Evolutionary conservation across 2,888 invertebrate genomes (phyloP).

Genomic region (Aelia acuminata): DNA sequence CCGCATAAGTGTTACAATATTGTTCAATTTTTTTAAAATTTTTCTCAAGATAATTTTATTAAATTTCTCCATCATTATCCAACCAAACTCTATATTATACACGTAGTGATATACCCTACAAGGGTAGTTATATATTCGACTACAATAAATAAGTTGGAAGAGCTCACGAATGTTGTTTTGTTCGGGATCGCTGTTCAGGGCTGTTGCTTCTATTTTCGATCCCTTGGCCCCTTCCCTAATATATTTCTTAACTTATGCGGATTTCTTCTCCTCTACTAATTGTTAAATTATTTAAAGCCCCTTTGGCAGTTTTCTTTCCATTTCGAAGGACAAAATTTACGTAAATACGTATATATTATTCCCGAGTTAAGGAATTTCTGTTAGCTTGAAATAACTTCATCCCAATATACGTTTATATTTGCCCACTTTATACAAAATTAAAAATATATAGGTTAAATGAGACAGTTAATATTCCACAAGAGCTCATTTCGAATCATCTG

Average conservation of each 20-base stretch:
- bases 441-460: too few relatives aligned
- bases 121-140: neutral
- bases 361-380: neutral
- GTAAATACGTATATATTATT: neutral
- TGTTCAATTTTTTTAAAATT: too few relatives aligned
- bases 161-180: neutral
- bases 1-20: too few relatives aligned
- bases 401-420: too few relatives aligned
- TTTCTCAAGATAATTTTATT: too few relatives aligned
- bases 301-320: neutral
- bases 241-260: slow-evolving; percentile 26
- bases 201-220: neutral
- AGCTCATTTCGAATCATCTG: too few relatives aligned
- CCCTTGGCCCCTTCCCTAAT: neutral
- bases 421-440: too few relatives aligned
- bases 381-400: too few relatives aligned
- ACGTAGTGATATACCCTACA: too few relatives aligned
- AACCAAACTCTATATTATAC: too few relatives aligned
- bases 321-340: neutral
- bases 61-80: too few relatives aligned
- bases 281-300: neutral
- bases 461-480: too few relatives aligned
- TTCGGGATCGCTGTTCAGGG: neutral
- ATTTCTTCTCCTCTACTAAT: slow-evolving; percentile 1
- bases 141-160: neutral